phyloP scores from a whole-genome alignment of 2,888 invertebrate genomes.

The Scaptomyza caliginosa region DNA sequence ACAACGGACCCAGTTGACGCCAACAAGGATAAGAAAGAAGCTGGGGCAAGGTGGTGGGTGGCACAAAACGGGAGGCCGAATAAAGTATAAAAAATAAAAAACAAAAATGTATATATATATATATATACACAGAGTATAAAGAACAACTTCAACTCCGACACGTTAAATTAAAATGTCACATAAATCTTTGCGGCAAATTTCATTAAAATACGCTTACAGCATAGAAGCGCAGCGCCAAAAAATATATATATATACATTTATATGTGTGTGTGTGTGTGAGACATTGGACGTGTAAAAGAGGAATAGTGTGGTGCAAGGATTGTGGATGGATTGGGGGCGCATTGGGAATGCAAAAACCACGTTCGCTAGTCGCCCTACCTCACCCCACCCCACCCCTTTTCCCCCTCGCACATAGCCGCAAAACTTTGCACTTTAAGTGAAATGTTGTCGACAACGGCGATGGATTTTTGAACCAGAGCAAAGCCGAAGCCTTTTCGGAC shows the following conservation, averaged over 20 bases:
- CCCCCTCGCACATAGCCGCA: conserved; percentile 50
- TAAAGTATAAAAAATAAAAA: conserved; percentile 38
- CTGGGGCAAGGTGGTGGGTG: not conserved
- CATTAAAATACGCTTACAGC: conserved; percentile 81
- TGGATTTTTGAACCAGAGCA: conserved; percentile 36
- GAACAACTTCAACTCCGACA: conserved; percentile 76
- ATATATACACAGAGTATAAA: conserved; percentile 32
- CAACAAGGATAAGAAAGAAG: conserved; percentile 19
- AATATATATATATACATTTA: conserved; percentile 28
- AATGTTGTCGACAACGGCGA: conserved; percentile 46
- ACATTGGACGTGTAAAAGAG: not conserved
- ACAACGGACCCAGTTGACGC: conserved; percentile 37
- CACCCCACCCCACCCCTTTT: not conserved
- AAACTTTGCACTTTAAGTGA: conserved; percentile 65
- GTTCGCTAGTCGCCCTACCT: conserved; percentile 18
- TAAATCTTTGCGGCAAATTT: conserved; percentile 82
- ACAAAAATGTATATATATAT: not conserved
- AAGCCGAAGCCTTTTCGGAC: conserved; percentile 14
- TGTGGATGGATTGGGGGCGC: not conserved
- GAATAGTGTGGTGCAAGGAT: not conserved
- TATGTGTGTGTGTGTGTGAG: not conserved
- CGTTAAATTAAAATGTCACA: conserved; percentile 83
- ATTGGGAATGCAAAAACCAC: conserved; percentile 27
- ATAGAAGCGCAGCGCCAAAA: conserved; percentile 56
- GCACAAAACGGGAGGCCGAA: not conserved